Conservation (phyloP, 2,797 vertebrate genomes). For the Capromys pilorides region DNA sequence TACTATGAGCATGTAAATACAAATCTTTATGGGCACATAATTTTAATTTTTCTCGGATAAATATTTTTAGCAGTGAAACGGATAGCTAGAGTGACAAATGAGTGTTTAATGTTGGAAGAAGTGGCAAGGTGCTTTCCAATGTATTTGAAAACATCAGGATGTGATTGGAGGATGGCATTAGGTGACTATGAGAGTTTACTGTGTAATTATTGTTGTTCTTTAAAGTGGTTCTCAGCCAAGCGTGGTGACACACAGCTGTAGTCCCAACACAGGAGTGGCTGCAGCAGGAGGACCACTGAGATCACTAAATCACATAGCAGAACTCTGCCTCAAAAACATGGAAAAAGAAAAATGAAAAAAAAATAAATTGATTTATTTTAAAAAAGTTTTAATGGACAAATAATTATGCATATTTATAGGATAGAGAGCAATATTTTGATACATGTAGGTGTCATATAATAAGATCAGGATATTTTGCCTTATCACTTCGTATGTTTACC, state of each 20-base stretch:
- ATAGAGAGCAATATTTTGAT: background rate
- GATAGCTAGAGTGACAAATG: background rate
- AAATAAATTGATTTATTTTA: background rate
- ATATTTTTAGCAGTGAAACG: background rate
- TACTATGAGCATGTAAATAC: background rate
- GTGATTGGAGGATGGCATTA: background rate
- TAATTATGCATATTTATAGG: background rate
- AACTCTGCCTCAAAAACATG: too few relatives aligned
- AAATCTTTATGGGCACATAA: background rate
- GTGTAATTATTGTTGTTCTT: background rate
- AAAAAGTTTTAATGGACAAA: background rate
- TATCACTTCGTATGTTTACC: background rate
- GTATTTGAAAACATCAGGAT: conserved; percentile 5
- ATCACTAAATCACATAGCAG: background rate
- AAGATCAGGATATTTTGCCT: background rate
- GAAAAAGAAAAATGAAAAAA: too few relatives aligned
- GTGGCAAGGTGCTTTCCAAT: background rate
- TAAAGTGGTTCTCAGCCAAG: background rate
- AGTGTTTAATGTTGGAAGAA: background rate
- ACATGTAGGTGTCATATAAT: background rate
- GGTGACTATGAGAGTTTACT: background rate
- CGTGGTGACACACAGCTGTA: background rate
- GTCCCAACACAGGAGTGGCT: background rate
- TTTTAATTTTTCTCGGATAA: conserved; percentile 15
- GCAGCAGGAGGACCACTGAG: background rate